These are phyloP conservation scores for Colinus virginianus DNA, from an alignment of 2,113 vertebrate species.

Conservation along the genomic window DNA sequence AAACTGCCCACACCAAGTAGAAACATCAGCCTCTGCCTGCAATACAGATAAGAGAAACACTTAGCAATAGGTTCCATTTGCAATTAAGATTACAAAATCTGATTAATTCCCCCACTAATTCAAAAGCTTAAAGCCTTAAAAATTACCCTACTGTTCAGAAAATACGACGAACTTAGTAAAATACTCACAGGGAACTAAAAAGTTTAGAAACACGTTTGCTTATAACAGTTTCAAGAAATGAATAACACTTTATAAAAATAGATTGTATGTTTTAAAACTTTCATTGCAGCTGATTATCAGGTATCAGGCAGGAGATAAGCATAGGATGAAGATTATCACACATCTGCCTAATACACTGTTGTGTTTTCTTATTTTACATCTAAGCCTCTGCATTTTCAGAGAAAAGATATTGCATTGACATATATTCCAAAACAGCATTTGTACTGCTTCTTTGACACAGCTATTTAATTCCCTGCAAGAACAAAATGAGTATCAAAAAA, in stretches of 20 bases:
- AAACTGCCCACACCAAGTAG: slow-evolving; percentile 88
- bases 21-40: slow-evolving; percentile 85
- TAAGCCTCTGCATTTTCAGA: background rate
- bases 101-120: background rate
- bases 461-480: background rate
- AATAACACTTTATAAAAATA: background rate
- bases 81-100: background rate
- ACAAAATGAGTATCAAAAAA: background rate
- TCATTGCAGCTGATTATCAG: background rate
- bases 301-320: background rate
- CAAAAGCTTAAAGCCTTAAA: background rate
- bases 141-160: background rate
- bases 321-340: background rate
- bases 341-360: background rate
- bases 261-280: background rate
- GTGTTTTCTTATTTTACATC: background rate
- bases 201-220: background rate
- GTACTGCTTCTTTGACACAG: background rate
- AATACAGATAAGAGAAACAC: slow-evolving; percentile 36
- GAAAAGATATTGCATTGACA: background rate
- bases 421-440: background rate
- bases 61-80: slow-evolving; percentile 2
- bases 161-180: background rate
- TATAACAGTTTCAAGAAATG: background rate
- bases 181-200: background rate